Evolutionary conservation across 2,888 invertebrate species (phyloP).

Genomic region (Cantharis rufa): DNA sequence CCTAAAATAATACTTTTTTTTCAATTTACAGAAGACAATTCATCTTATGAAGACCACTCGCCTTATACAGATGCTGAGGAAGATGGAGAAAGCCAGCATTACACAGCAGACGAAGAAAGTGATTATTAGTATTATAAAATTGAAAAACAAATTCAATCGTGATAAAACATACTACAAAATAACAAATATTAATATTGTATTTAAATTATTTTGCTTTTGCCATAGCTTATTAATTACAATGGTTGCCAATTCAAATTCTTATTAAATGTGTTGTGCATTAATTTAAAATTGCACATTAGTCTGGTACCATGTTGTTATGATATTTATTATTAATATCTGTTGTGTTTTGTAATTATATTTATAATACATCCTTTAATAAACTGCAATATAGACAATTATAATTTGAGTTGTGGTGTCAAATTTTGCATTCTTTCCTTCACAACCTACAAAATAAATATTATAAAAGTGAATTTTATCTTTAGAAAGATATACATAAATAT

Average conservation of each 20-base stretch:
- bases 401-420: no score
- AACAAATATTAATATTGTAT: background rate
- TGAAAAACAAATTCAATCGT: background rate
- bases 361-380: background rate
- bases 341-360: background rate
- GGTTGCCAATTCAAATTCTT: no score
- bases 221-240: no score
- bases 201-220: background rate
- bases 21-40: constrained; percentile 13
- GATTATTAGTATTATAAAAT: constrained; percentile 34
- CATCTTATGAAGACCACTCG: constrained; percentile 12
- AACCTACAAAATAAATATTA: no score
- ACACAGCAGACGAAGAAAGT: constrained; percentile 35
- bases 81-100: constrained; percentile 37
- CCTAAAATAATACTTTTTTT: no score
- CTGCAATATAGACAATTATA: background rate
- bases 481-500: no score
- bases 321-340: background rate
- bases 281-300: background rate
- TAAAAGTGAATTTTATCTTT: no score
- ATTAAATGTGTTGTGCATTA: background rate
- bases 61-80: constrained; percentile 11
- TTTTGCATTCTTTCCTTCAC: no score
- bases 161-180: background rate
- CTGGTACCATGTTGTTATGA: background rate